Conservation (phyloP, 2,797 vertebrate species). For the Cottoperca gobio region DNA sequence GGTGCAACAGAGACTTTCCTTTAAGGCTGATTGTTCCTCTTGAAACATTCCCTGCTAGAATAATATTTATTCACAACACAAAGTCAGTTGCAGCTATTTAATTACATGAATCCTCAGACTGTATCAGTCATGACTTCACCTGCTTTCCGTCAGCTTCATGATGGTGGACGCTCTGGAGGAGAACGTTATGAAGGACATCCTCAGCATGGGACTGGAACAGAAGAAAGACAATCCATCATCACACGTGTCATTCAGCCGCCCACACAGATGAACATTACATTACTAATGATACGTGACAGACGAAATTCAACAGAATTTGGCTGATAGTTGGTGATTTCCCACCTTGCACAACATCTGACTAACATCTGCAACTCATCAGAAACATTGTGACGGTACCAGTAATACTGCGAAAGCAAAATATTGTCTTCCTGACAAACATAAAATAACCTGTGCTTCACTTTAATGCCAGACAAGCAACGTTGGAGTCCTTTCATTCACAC, state of each 20-base stretch:
- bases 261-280: background rate
- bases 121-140: slow-evolving; percentile 65
- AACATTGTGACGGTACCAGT: background rate
- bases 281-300: background rate
- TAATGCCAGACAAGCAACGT: slow-evolving; percentile 4
- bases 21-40: slow-evolving; percentile 17
- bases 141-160: slow-evolving; percentile 91
- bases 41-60: background rate
- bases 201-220: slow-evolving; percentile 87
- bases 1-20: slow-evolving; percentile 16
- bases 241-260: background rate
- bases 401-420: background rate
- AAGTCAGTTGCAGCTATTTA: background rate
- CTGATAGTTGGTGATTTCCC: background rate
- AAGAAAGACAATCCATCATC: slow-evolving; percentile 9
- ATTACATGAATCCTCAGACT: background rate
- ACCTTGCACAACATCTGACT: slow-evolving; percentile 6
- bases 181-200: slow-evolving; percentile 95
- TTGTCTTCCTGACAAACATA: slow-evolving; percentile 9
- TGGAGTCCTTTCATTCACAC: background rate
- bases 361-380: slow-evolving; percentile 16
- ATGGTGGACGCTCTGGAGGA: slow-evolving; percentile 85
- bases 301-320: background rate
- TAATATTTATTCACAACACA: slow-evolving; percentile 9
- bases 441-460: background rate